Percentiles rank a stretch among this genome's conserved stretches.
These are phyloP conservation scores for Dasysyrphus albostriatus DNA, from an alignment of 2,888 invertebrate species.

Conservation along the genomic window DNA sequence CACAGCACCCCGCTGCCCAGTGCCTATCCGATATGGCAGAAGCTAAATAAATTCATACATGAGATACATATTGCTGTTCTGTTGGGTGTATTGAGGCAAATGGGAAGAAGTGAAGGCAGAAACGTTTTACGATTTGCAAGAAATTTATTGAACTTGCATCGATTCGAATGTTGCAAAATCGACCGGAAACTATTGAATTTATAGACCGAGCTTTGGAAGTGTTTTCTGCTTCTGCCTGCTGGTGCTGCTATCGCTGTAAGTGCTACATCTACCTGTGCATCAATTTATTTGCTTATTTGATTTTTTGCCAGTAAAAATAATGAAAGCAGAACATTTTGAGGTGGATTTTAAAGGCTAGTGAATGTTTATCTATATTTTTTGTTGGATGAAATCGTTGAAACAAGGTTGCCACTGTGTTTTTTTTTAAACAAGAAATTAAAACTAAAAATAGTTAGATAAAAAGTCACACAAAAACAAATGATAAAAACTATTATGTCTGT, in stretches of 20 bases:
- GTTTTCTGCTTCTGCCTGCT: background rate
- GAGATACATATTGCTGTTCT: background rate
- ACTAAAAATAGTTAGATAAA: no score
- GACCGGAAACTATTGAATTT: conserved; percentile 17
- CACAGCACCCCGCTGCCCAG: background rate
- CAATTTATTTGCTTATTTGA: conserved; percentile 8
- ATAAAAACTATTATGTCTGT: no score
- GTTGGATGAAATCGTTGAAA: background rate
- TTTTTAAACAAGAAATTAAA: background rate
- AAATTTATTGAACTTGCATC: conserved; percentile 16
- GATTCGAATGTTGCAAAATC: conserved; percentile 15
- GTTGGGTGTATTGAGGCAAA: background rate
- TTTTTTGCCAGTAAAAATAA: conserved; percentile 15
- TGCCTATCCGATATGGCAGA: background rate
- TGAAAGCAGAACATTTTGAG: background rate
- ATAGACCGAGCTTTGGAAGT: conserved; percentile 6
- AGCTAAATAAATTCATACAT: background rate
- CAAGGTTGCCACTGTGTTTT: background rate
- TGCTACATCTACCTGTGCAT: background rate
- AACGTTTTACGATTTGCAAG: conserved; percentile 14
- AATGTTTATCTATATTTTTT: conserved; percentile 5
- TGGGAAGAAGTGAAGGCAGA: background rate
- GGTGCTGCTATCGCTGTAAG: background rate
- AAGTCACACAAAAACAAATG: no score
- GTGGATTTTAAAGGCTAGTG: background rate